Conservation (phyloP, 2,888 invertebrate genomes). For the Parnassius orleans region DNA sequence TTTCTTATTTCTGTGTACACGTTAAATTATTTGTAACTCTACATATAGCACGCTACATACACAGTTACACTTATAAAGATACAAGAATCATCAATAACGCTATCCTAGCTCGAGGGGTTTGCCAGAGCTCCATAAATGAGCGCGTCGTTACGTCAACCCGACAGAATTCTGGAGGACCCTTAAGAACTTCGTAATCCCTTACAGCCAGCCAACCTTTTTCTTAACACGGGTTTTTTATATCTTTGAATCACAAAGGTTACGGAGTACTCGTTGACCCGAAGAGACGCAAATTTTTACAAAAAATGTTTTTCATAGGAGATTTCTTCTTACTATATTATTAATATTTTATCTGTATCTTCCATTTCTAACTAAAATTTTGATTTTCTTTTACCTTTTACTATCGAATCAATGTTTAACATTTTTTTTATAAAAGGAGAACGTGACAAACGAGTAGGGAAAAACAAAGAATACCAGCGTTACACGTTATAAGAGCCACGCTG, state of each 20-base stretch:
- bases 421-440: no score
- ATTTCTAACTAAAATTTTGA: no score
- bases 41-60: no score
- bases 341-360: not conserved
- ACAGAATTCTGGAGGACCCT: not conserved
- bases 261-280: not conserved
- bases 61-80: not conserved
- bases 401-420: no score
- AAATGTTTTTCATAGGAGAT: no score
- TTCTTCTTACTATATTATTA: not conserved
- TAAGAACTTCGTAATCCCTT: conserved; percentile 1
- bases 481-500: no score
- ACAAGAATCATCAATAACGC: not conserved
- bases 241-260: not conserved
- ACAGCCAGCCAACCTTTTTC: not conserved
- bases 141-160: not conserved
- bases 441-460: no score
- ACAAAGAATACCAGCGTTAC: no score
- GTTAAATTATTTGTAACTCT: no score
- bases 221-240: not conserved
- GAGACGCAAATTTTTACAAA: not conserved
- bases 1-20: no score
- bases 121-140: not conserved
- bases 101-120: not conserved
- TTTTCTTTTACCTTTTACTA: no score